Evolutionary conservation across 2,888 invertebrate genomes (phyloP).

Genomic region (Odontocerum albicorne): DNA sequence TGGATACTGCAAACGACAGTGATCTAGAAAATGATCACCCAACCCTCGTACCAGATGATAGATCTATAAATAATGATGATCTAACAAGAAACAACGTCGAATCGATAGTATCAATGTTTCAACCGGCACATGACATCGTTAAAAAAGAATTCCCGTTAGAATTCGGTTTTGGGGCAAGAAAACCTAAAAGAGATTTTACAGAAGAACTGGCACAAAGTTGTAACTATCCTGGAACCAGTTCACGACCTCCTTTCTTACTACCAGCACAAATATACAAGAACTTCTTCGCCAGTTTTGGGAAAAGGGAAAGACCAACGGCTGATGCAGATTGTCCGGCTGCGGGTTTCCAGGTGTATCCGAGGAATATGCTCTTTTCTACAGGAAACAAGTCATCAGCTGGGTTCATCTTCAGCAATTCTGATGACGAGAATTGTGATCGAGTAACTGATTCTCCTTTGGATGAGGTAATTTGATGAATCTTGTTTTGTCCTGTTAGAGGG

Average conservation of each 20-base stretch:
- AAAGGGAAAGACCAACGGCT: conserved; percentile 48
- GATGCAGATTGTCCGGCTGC: conserved; percentile 46
- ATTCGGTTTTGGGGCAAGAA: conserved; percentile 48
- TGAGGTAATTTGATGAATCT: conserved; percentile 52
- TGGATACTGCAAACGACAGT: conserved; percentile 44
- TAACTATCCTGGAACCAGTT: conserved; percentile 37
- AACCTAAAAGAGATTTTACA: conserved; percentile 39
- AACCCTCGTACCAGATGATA: conserved; percentile 29
- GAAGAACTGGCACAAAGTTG: conserved; percentile 35
- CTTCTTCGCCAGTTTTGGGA: conserved; percentile 66
- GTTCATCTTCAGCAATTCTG: conserved; percentile 51
- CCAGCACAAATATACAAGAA: conserved; percentile 81
- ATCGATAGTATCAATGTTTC: conserved; percentile 44
- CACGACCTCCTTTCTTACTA: conserved; percentile 61
- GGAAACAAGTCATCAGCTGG: conserved; percentile 37
- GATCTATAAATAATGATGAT: conserved; percentile 40
- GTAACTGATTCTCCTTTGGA: conserved; percentile 51
- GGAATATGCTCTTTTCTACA: conserved; percentile 60
- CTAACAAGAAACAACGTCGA: conserved; percentile 43
- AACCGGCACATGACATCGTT: conserved; percentile 55
- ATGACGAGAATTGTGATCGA: conserved; percentile 53
- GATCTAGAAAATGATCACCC: conserved; percentile 48
- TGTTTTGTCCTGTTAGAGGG: no score
- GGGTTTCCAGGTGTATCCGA: conserved; percentile 50
- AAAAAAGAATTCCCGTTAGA: conserved; percentile 57